phyloP scores from a whole-genome alignment of 2,888 invertebrate genomes.

The Tetropium fuscum region DNA sequence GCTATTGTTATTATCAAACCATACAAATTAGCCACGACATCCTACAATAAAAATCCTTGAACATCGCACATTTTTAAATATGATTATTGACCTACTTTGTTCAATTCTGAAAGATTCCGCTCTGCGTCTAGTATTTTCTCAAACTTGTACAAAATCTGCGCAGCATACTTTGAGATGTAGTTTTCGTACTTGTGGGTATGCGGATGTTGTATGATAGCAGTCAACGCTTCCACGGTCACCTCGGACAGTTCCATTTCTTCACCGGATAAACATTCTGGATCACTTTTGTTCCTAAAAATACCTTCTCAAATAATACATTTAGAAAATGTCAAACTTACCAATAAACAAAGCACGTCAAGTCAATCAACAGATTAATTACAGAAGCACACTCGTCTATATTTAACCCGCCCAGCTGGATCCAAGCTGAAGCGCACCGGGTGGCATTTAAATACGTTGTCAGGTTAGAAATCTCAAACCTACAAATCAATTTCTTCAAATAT shows the following conservation, averaged over 20 bases:
- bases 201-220: constrained; percentile 72
- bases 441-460: constrained; percentile 69
- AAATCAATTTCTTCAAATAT: constrained; percentile 24
- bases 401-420: constrained; percentile 73
- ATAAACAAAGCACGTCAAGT: constrained; percentile 64
- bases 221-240: constrained; percentile 73
- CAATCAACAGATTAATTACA: constrained; percentile 60
- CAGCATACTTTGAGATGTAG: constrained; percentile 69
- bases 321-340: constrained; percentile 54
- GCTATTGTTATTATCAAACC: constrained; percentile 77
- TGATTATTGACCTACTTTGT: constrained; percentile 55
- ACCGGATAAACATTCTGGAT: constrained; percentile 67
- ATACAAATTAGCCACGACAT: constrained; percentile 76
- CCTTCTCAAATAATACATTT: neutral
- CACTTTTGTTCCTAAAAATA: constrained; percentile 59
- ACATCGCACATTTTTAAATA: neutral
- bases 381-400: constrained; percentile 61
- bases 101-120: constrained; percentile 58
- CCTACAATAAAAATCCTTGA: constrained; percentile 66
- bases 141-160: constrained; percentile 71
- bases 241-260: constrained; percentile 73
- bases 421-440: constrained; percentile 70
- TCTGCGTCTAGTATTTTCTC: constrained; percentile 69
- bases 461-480: constrained; percentile 63
- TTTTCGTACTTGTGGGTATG: constrained; percentile 70